Base-by-base conservation (phyloP, 2,113 vertebrate genomes). In the Boulengerochromis microlepis region DNA sequence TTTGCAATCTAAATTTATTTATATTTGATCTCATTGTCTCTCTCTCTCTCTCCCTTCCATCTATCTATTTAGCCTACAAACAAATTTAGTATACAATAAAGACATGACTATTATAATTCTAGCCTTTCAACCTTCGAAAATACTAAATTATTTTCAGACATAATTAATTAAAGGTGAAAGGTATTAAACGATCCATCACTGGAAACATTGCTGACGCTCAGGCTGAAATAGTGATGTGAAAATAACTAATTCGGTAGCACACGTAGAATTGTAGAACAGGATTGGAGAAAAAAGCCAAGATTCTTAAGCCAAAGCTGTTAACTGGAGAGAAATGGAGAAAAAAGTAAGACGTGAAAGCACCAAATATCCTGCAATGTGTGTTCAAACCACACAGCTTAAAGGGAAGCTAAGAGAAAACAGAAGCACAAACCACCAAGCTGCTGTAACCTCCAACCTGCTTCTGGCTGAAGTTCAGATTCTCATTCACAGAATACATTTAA, bases 271-370 rank as follows among this genome's bases (percentile, higher is more conserved):
- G 90, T 61, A 84, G 54, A 94, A 86, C 50, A 93, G 92, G 84
- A 90, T 86, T 86, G 42, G 84, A 81, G 87, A 42, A 87, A 42
- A 89, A 78, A 85, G 90, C 81, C 69, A 61, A 81, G 87, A 71
- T 54, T 93, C 89, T 90, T 82, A 90, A 89, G 85, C 87, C 91
- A 91, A 90, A 89, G 89, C 89, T 95, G 90, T 94, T 93, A 94
- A 90, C 66, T 86, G 61, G 80, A 90, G 59, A 89, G 71, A 76
- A 84, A 83, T 13, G 47, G 45, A 92, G 87, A 40, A 91, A 52
- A 84, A 91, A 85, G 87, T 89, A 89, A 87, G 64, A 91, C 6
- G 85, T 83, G 19, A 92, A 91, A 92, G 92, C 86, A 85, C 78
- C 61, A 83, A 91, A 80, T 85, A 86, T 82, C 54, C 64, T 83